Percentiles rank a stretch among this genome's conserved stretches.
Conservation (phyloP, 1,140 invertebrate species). For the Apis florea region DNA sequence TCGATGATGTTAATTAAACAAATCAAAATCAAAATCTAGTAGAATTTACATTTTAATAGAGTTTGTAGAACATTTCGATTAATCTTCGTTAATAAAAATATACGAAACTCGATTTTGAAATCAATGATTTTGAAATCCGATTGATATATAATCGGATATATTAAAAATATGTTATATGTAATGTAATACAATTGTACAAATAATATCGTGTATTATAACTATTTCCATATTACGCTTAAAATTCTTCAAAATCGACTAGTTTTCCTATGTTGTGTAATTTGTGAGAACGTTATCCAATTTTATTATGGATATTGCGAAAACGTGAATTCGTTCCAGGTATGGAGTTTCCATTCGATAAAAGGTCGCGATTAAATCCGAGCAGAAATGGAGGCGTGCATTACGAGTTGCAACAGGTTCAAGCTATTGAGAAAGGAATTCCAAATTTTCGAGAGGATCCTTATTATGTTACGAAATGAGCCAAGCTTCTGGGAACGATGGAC, state of each 20-base stretch:
- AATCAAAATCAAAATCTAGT: neutral
- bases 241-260: neutral
- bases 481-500: constrained; percentile 8
- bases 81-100: neutral
- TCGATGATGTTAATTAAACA: neutral
- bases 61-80: neutral
- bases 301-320: constrained; percentile 10
- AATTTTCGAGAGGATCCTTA: constrained; percentile 44
- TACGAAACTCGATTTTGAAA: neutral
- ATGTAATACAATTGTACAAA: neutral
- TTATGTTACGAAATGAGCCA: constrained; percentile 40
- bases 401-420: constrained; percentile 15
- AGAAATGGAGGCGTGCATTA: constrained; percentile 1
- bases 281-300: neutral
- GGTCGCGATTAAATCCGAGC: constrained; percentile 23
- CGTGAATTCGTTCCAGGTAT: neutral
- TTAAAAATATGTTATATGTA: no score
- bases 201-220: neutral
- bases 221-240: no score
- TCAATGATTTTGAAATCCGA: neutral
- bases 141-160: neutral
- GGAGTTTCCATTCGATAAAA: constrained; percentile 2
- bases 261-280: neutral
- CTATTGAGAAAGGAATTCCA: constrained; percentile 14
- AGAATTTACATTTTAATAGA: constrained; percentile 18